Base-by-base conservation (phyloP, 2,888 invertebrate species). In the Prosopocoilus inquinatus region DNA sequence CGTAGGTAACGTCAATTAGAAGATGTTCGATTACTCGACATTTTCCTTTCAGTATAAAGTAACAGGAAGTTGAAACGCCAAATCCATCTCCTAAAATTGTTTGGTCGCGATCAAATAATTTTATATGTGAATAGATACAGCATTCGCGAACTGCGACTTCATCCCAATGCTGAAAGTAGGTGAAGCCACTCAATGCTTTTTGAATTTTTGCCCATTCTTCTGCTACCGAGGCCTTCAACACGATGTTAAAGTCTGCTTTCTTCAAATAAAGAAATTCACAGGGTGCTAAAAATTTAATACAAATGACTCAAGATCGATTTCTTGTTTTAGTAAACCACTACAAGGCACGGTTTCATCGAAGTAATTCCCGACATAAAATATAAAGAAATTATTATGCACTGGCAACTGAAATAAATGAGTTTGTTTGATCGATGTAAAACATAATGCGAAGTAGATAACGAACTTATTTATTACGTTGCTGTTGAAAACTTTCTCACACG, bases 181-280 rank as follows among this genome's bases (percentile, higher is more conserved):
- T 81, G 60, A 87, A 87, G 44, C 79, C 79, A 2, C 80, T 77
- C 79, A 88, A 81, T 1, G 85, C 84, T 4, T 74, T 74, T 44
- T 78, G 78, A 11, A 87, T 80, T 64, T 82, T 78, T 53, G 84
- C 82, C 87, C 87, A 87, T 65, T 84, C 81, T 51, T 80, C 78
- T 66, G 82, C 78, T 3, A 87, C 79, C 0, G 82, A 79, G 0
- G 76, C 78, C 69, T 81, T 84, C 35, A 88, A 76, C 2, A 86
- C 79, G 8, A 66, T 58, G 60, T 87, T 81, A 66, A 89, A 89
- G 65, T 86, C 84, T 8, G 47, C 47, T 61, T 81, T 82, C 73
- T 81, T 80, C 51, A 90, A 70, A 36, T 79, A 80, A 55, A 90
- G 71, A 43, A 89, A 73, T 72, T 90, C 89, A 62, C 85, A 84